Evolutionary conservation across 2,797 vertebrate species (phyloP), one percentile per base, ranked within the genome.

Genomic region (Hirundo rustica): DNA sequence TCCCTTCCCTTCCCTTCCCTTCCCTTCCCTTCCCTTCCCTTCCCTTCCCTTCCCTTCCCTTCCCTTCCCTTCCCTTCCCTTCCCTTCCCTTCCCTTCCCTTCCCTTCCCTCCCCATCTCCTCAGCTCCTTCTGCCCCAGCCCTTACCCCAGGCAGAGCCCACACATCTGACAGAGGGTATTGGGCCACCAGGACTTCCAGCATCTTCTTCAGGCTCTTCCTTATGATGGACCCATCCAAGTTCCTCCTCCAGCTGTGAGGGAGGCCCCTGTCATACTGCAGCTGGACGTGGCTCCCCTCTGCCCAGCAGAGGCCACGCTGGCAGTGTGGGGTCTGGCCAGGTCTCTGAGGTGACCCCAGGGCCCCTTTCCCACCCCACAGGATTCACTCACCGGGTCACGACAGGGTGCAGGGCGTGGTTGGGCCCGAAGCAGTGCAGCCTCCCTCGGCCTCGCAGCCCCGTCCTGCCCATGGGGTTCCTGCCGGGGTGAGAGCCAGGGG

Each of bases 391-490:
- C 99, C 98, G 97, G 55, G 99, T 99, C 34, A 99, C 95, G 7
- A 99, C 89, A 0, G 98, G 98, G 55, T 99, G 98, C 64, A 98
- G 72, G 6, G 97, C 98, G 38, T 97, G 97, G 95, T 99, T 99
- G 76, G 98, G 98, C 26, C 99, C 99, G 7, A 99, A 98, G 87
- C 54, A 95, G 72, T 94, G 91, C 51, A 99, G 98, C 62, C 96
- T 97, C 19, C 99, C 99, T 0, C 96, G 98, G 66, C 99, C 99
- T 9, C 70, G 96, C 78, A 99, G 96, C 15, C 99, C 99, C 0
- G 99, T 99, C 95, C 99, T 98, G 78, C 99, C 99, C 97, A 97
- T 97, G 67, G 98, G 98, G 89, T 98, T 98, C 95, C 98, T 98
- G 78, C 27, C 18, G 82, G 26, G n/a, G 21, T n/a, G 40, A 83